A percentile compares a stretch with the other conserved stretches of the same genome.
Conservation (phyloP, 2,797 vertebrate genomes). For the Leontopithecus rosalia region DNA sequence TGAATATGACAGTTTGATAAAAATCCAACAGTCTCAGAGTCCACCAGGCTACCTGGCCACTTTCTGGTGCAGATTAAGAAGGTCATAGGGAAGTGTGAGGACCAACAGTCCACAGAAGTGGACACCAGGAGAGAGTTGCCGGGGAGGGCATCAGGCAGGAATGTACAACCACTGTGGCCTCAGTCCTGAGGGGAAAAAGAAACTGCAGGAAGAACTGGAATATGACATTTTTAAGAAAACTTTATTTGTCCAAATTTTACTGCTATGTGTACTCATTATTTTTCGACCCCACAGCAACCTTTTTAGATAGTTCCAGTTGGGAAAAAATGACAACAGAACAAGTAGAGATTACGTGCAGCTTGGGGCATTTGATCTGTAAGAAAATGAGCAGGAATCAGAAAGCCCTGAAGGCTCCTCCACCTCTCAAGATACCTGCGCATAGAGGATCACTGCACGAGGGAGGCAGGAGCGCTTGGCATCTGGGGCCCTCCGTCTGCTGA, state of each 20-base stretch:
- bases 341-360: neutral
- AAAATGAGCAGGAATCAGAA: neutral
- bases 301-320: neutral
- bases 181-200: neutral
- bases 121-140: accelerated
- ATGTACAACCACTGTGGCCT: neutral
- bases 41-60: neutral
- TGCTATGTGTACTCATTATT: neutral
- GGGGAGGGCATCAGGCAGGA: accelerated
- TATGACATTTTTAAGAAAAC: neutral
- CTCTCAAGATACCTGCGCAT: neutral
- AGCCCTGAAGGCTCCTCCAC: too few relatives aligned
- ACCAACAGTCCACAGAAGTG: neutral
- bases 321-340: neutral
- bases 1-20: neutral
- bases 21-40: neutral
- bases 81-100: neutral
- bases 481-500: neutral
- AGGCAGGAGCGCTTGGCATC: neutral
- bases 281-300: neutral
- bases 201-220: neutral
- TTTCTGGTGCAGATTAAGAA: neutral
- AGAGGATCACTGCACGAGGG: neutral
- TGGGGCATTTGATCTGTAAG: neutral
- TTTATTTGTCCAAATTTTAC: neutral